Evolutionary conservation across 2,113 vertebrate species (phyloP).

Genomic region (Mirza zaza): DNA sequence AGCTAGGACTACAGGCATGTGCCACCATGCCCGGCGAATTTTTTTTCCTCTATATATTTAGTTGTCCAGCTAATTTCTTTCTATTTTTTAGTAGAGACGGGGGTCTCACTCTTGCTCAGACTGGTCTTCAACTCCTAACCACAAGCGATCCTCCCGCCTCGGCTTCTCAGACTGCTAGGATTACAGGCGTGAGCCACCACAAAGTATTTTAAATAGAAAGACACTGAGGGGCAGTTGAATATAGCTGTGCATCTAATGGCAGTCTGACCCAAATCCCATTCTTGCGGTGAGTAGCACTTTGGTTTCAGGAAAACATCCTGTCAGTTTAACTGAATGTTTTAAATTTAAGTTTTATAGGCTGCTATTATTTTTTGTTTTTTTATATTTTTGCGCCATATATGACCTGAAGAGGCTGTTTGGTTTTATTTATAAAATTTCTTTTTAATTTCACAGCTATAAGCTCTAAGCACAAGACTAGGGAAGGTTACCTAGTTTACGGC

Average conservation of each 20-base stretch:
- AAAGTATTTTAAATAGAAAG: not conserved
- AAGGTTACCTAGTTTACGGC: not conserved
- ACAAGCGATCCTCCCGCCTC: too few relatives aligned
- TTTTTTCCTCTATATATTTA: too few relatives aligned
- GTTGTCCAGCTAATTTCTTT: too few relatives aligned
- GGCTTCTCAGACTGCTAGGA: too few relatives aligned
- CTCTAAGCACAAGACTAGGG: not conserved
- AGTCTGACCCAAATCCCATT: not conserved
- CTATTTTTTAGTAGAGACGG: too few relatives aligned
- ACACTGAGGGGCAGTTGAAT: rapidly evolving
- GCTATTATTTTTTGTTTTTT: too few relatives aligned
- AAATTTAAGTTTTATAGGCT: not conserved
- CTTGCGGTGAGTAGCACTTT: not conserved
- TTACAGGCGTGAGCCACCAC: not conserved
- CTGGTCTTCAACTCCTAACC: too few relatives aligned
- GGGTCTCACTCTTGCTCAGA: too few relatives aligned
- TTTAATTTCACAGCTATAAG: not conserved
- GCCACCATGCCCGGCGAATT: too few relatives aligned
- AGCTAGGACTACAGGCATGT: too few relatives aligned
- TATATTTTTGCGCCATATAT: too few relatives aligned
- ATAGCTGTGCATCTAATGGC: not conserved
- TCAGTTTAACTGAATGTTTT: not conserved
- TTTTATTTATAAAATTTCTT: not conserved
- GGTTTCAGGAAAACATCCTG: not conserved
- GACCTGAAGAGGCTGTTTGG: too few relatives aligned